Evolutionary conservation across 2,797 vertebrate species (phyloP).

Genomic region (Telmatherina bonti): DNA sequence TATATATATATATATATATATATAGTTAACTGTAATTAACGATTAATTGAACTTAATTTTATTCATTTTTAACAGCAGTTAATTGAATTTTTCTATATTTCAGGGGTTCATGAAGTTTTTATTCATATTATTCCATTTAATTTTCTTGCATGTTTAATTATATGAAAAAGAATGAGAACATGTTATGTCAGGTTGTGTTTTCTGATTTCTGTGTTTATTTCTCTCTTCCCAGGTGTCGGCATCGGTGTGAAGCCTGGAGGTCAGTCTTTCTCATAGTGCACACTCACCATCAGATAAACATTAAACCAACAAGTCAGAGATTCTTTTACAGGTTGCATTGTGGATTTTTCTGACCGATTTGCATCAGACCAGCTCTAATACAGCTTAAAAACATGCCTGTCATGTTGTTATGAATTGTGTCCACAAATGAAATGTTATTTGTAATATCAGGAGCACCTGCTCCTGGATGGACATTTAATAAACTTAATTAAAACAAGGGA

Average conservation of each 20-base stretch:
- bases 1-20: too few relatives aligned
- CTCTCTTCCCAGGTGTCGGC: slow-evolving; percentile 53
- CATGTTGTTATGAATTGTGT: too few relatives aligned
- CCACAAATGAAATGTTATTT: not conserved
- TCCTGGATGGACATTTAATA: not conserved
- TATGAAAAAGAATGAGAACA: not conserved
- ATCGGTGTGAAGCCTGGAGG: slow-evolving; percentile 71
- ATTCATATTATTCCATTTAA: not conserved
- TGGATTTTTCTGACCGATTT: too few relatives aligned
- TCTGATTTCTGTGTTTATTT: not conserved
- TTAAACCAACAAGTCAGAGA: too few relatives aligned
- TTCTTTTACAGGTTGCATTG: too few relatives aligned
- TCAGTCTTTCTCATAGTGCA: slow-evolving; percentile 34
- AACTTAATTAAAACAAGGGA: not conserved
- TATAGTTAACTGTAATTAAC: too few relatives aligned
- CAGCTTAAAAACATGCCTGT: too few relatives aligned
- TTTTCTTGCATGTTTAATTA: not conserved
- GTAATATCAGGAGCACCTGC: not conserved
- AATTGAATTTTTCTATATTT: not conserved
- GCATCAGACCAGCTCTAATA: too few relatives aligned
- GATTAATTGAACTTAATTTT: too few relatives aligned
- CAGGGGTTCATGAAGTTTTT: slow-evolving; percentile 57
- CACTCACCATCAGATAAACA: too few relatives aligned
- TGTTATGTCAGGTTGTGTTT: not conserved
- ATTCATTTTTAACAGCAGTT: too few relatives aligned